These are phyloP conservation scores for Cynopterus brachyotis DNA, from an alignment of 2,113 vertebrate genomes.

Conservation along the genomic window DNA sequence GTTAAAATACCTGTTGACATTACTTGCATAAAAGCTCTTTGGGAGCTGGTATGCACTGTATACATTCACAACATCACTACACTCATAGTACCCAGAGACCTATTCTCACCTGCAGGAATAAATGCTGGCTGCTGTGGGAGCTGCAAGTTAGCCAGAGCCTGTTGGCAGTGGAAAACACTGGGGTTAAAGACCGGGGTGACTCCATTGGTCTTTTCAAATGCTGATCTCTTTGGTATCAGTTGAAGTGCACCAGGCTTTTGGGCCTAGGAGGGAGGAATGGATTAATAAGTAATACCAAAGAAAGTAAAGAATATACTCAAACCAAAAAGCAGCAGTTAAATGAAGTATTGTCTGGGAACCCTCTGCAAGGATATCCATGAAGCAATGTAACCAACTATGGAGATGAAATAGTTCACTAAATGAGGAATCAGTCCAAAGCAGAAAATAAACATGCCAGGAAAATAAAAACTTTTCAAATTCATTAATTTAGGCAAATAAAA, in stretches of 20 bases:
- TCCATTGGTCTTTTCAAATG: constrained; percentile 96
- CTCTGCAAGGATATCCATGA: constrained; percentile 60
- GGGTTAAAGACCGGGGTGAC: constrained; percentile 93
- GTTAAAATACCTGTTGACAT: not conserved
- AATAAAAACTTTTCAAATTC: constrained; percentile 35
- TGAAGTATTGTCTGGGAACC: constrained; percentile 57
- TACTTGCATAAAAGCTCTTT: not conserved
- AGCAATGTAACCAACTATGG: not conserved
- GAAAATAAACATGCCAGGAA: not conserved
- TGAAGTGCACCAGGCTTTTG: constrained; percentile 89
- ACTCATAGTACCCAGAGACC: not conserved
- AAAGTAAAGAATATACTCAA: constrained; percentile 41
- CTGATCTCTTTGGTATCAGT: constrained; percentile 94
- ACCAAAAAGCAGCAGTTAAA: constrained; percentile 64
- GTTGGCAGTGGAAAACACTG: constrained; percentile 98
- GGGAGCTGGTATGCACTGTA: not conserved
- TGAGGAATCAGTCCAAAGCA: constrained; percentile 42
- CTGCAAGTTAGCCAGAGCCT: constrained; percentile 97
- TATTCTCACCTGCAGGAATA: constrained; percentile 93
- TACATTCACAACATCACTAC: not conserved
- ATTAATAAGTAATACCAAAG: constrained; percentile 75
- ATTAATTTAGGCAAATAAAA: constrained; percentile 13
- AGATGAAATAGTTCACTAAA: constrained; percentile 36
- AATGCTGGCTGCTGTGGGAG: constrained; percentile 94
- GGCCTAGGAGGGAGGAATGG: constrained; percentile 84